These are phyloP conservation scores for Drosophila subquinaria DNA, from an alignment of 2,888 invertebrate genomes.

Conservation along the genomic window DNA sequence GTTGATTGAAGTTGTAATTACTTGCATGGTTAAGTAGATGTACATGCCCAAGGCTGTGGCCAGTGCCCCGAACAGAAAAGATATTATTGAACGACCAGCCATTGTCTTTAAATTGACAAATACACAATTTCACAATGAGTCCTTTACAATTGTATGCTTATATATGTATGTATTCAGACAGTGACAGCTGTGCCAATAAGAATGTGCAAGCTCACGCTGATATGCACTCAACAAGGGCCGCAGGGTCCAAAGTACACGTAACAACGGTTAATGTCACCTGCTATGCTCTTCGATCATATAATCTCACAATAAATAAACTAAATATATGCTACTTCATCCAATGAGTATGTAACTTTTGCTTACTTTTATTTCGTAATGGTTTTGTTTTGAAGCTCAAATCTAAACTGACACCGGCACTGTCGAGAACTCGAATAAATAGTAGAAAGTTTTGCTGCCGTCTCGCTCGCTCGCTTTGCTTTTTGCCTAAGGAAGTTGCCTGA, in stretches of 20 bases:
- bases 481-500: too few relatives aligned
- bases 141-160: slow-evolving; percentile 4
- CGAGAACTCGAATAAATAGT: slow-evolving; percentile 40
- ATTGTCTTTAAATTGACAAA: slow-evolving; percentile 48
- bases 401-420: slow-evolving; percentile 60
- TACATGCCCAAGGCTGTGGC: slow-evolving; percentile 82
- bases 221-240: slow-evolving; percentile 24
- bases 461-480: too few relatives aligned
- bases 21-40: slow-evolving; percentile 82
- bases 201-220: slow-evolving; percentile 73
- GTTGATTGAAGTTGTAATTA: slow-evolving; percentile 68
- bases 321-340: slow-evolving; percentile 17
- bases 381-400: slow-evolving; percentile 34
- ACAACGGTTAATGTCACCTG: slow-evolving; percentile 3
- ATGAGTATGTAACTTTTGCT: slow-evolving; percentile 37
- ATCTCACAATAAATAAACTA: slow-evolving; percentile 4
- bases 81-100: slow-evolving; percentile 73
- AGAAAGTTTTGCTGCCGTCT: too few relatives aligned
- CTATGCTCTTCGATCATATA: slow-evolving; percentile 23
- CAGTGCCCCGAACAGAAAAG: slow-evolving; percentile 82
- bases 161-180: slow-evolving; percentile 8
- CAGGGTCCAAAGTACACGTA: slow-evolving; percentile 63
- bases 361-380: slow-evolving; percentile 70
- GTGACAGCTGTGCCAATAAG: slow-evolving; percentile 28
- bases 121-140: slow-evolving; percentile 59